Conservation (phyloP, 2,888 invertebrate genomes). For the Dastarcus helophoroides region DNA sequence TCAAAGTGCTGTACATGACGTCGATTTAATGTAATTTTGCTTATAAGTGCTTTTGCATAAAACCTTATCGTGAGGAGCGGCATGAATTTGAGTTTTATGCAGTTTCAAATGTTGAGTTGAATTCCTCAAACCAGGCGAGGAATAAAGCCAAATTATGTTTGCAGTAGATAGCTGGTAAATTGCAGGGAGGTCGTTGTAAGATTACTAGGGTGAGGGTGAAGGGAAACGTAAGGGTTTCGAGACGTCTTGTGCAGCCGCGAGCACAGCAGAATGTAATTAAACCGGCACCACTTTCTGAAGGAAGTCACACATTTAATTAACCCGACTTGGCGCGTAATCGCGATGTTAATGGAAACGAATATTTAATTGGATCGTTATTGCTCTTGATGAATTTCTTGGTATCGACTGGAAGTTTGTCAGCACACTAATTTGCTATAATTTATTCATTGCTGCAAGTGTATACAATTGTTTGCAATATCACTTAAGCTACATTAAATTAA, state of each 20-base stretch:
- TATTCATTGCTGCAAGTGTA: background rate
- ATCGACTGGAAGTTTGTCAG: constrained; percentile 12
- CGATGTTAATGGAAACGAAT: constrained; percentile 37
- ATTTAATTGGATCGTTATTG: constrained; percentile 34
- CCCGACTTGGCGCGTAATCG: constrained; percentile 35
- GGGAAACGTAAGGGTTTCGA: constrained; percentile 15
- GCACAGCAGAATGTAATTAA: constrained; percentile 33
- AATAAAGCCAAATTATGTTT: too few species aligned
- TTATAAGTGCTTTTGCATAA: too few species aligned
- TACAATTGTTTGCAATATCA: too few species aligned
- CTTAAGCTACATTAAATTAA: too few species aligned
- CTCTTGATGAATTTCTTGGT: constrained; percentile 20
- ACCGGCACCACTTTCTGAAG: constrained; percentile 28
- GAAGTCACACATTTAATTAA: constrained; percentile 38
- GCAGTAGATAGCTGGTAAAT: too few species aligned
- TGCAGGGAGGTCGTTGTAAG: constrained; percentile 4
- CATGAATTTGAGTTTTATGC: too few species aligned
- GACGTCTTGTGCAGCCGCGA: constrained; percentile 32
- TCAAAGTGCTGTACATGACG: too few species aligned
- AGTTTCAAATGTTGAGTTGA: too few species aligned
- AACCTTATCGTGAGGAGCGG: too few species aligned
- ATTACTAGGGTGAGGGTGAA: constrained; percentile 16
- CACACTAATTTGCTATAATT: background rate
- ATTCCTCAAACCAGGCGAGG: too few species aligned
- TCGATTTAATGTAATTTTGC: too few species aligned